Evolutionary conservation across 2,888 invertebrate genomes (phyloP), one percentile per base, ranked within the genome.

Genomic region (Melangyna quadrimaculata): DNA sequence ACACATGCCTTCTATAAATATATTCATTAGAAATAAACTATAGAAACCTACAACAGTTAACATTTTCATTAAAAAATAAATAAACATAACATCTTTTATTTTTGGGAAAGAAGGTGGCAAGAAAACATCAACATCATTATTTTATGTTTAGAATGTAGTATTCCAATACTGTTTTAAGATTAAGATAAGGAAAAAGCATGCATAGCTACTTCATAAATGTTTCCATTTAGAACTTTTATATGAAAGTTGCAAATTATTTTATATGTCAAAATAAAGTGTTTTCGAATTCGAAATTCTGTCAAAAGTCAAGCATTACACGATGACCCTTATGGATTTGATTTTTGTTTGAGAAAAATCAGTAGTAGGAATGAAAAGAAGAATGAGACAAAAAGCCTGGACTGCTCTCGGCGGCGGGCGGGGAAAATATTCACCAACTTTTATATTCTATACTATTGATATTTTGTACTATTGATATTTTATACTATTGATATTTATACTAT

Each of bases 21-120:
- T 71, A 67, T 79, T 78, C 75, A 79, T 75, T 79, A 65, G 48
- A 74, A 43, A 81, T 55, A 32, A 70, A 53, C 55, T 55, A 40
- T 45, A 32, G 35, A 59, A 37, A 59, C 6, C 35, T 59, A 35
- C 22, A 75, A 86, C 77, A 77, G 72, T 78, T 86, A 86, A 86
- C 86, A 86, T 78, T 78, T 79, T 74, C 53, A 59, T 61, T 63
- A 7, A 69, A 55, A 61, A 48, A 51, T 24, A 72, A 19, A 35
- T 19, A 51, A 48, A 75, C 40, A 22, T 75, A 84, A 84, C 79
- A 84, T 59, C n/a, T n/a, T n/a, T n/a, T n/a, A n/a, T 22, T 59
- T 77, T 80, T 73, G 70, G 81, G 67, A 8, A 61, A 70, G 57
- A 63, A 57, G 86, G 86, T 86, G 80, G 81, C 81, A 69, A 83